Percentiles rank a stretch among this genome's conserved stretches.
Evolutionary conservation across 1,140 invertebrate genomes (phyloP).

Genomic region (Drosophila mojavensis): DNA sequence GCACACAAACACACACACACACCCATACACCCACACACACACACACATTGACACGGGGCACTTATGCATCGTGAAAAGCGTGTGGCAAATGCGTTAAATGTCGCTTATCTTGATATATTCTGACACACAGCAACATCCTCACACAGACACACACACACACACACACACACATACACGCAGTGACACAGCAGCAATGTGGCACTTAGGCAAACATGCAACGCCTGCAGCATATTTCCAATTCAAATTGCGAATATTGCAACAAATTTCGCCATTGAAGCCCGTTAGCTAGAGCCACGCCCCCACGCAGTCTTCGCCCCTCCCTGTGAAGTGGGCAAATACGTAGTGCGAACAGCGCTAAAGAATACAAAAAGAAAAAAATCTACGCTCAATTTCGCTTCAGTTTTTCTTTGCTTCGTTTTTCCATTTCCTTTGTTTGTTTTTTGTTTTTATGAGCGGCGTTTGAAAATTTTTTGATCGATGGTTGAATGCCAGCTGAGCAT

Average conservation of each 20-base stretch:
- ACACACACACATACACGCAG: slow-evolving; percentile 2
- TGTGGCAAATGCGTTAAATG: slow-evolving; percentile 64
- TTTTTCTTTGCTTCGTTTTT: not conserved
- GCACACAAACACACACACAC: slow-evolving; percentile 5
- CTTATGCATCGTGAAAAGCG: slow-evolving; percentile 49
- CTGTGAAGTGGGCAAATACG: not conserved
- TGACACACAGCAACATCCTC: slow-evolving; percentile 5
- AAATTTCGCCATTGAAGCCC: slow-evolving; percentile 41
- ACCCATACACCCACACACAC: slow-evolving; percentile 2
- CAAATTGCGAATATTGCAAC: slow-evolving; percentile 70
- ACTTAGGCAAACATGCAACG: slow-evolving; percentile 61
- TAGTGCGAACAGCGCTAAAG: slow-evolving; percentile 7
- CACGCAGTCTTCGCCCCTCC: not conserved
- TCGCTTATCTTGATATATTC: slow-evolving; percentile 64
- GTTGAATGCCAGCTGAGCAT: slow-evolving; percentile 33
- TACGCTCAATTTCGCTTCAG: slow-evolving; percentile 55
- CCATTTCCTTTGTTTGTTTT: not conserved
- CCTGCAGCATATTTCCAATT: slow-evolving; percentile 67
- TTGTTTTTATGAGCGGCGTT: slow-evolving; percentile 24
- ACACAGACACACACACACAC: slow-evolving; percentile 24
- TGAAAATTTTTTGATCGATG: slow-evolving; percentile 57
- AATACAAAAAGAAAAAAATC: slow-evolving; percentile 30
- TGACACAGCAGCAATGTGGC: slow-evolving; percentile 26
- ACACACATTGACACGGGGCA: slow-evolving; percentile 6
- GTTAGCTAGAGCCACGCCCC: slow-evolving; percentile 4